These are phyloP conservation scores for Elmis aenea DNA, from an alignment of 2,888 invertebrate genomes.

Conservation along the genomic window DNA sequence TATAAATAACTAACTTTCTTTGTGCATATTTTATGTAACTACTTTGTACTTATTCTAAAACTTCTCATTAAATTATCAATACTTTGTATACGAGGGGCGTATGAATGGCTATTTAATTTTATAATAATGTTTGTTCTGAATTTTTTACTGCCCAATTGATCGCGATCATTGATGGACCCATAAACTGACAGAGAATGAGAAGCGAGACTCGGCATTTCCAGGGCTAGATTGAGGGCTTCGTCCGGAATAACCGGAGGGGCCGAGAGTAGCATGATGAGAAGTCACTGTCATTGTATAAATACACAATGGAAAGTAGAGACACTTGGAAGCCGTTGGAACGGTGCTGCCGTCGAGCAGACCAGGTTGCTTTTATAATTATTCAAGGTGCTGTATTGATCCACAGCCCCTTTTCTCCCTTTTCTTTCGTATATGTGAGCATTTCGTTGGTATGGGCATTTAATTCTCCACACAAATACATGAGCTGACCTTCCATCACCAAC, in stretches of 20 bases:
- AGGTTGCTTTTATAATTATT: constrained; percentile 47
- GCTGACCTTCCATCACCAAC: constrained; percentile 29
- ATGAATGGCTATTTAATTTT: neutral
- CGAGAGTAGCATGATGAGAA: constrained; percentile 5
- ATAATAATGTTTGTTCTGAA: neutral
- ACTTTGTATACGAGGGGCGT: neutral
- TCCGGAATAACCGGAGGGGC: too few species aligned
- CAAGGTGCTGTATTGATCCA: constrained; percentile 46
- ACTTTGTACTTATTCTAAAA: constrained; percentile 15
- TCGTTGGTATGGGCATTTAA: constrained; percentile 29
- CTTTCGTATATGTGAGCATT: constrained; percentile 30
- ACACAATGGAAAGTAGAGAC: constrained; percentile 25
- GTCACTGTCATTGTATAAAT: constrained; percentile 13
- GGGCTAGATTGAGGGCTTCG: too few species aligned
- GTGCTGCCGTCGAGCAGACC: constrained; percentile 37
- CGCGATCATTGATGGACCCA: constrained; percentile 5
- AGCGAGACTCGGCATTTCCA: constrained; percentile 8
- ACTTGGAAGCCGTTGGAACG: constrained; percentile 37
- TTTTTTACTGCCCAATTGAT: too few species aligned
- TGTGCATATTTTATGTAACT: constrained; percentile 15
- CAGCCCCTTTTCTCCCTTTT: constrained; percentile 40
- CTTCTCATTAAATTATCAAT: too few species aligned
- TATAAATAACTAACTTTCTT: constrained; percentile 14
- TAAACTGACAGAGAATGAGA: constrained; percentile 9
- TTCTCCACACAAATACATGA: constrained; percentile 25